Evolutionary conservation across 2,113 vertebrate genomes (phyloP).

Genomic region (Sceloporus tristichus): DNA sequence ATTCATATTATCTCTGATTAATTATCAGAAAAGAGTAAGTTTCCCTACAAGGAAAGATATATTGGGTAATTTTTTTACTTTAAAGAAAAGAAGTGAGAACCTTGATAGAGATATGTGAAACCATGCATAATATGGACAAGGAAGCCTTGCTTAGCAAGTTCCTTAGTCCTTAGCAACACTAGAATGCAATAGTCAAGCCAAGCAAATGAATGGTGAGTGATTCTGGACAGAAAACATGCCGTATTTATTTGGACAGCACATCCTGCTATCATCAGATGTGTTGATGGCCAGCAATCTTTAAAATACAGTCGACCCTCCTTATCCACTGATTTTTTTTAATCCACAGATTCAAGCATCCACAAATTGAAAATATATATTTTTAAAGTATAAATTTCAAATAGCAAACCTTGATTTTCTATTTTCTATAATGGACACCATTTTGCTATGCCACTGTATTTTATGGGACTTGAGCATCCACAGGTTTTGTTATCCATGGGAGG

Average conservation of each 20-base stretch:
- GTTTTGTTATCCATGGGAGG: too few relatives aligned
- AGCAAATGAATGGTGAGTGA: neutral
- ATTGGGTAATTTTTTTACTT: neutral
- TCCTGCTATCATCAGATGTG: neutral
- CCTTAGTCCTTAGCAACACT: neutral
- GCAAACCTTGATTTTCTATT: too few relatives aligned
- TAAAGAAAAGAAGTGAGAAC: neutral
- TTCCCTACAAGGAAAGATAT: neutral
- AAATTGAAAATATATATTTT: too few relatives aligned
- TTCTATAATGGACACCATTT: too few relatives aligned
- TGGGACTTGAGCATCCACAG: too few relatives aligned
- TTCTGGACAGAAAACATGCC: neutral
- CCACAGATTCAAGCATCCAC: too few relatives aligned
- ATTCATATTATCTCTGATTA: too few relatives aligned
- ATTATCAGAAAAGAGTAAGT: neutral
- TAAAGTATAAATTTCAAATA: too few relatives aligned
- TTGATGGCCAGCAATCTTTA: neutral
- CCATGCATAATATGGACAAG: neutral
- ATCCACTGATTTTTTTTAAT: too few relatives aligned
- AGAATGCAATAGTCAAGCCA: neutral
- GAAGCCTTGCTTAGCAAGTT: neutral
- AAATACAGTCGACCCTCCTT: neutral
- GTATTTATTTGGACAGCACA: neutral
- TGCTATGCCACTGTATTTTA: too few relatives aligned
- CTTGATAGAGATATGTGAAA: neutral